These are phyloP conservation scores for Cottus gobio DNA, from an alignment of 2,113 vertebrate species.

Conservation along the genomic window DNA sequence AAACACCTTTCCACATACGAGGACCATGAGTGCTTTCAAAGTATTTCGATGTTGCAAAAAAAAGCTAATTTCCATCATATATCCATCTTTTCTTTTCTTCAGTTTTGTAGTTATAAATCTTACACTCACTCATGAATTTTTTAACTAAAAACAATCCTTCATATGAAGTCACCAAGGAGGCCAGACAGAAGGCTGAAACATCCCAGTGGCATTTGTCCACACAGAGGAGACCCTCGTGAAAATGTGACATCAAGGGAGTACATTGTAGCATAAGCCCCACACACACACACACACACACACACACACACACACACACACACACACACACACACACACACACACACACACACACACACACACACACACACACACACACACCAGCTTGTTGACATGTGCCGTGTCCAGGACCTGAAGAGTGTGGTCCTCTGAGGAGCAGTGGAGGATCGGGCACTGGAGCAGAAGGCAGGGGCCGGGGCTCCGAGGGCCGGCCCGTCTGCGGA, in stretches of 20 bases:
- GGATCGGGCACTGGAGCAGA: constrained; percentile 79
- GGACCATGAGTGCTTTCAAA: not conserved
- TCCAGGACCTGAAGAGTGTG: constrained; percentile 44
- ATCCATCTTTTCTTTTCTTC: not conserved
- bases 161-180: not conserved
- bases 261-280: constrained; percentile 1
- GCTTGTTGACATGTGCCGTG: not conserved
- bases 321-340: constrained; percentile 4
- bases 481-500: constrained; percentile 71
- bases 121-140: not conserved
- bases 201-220: not conserved
- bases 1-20: constrained; percentile 17
- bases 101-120: not conserved
- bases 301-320: not conserved
- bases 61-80: not conserved
- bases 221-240: constrained; percentile 8
- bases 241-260: not conserved
- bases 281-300: constrained; percentile 10
- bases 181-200: not conserved
- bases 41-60: not conserved
- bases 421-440: constrained; percentile 68
- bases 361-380: constrained; percentile 30
- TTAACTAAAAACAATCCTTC: not conserved
- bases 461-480: constrained; percentile 77
- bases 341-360: not conserved